Percentiles rank a stretch among this genome's conserved stretches.
Evolutionary conservation across 2,888 invertebrate genomes (phyloP).

Genomic region (Pseudococcus jackbeardsleyi): DNA sequence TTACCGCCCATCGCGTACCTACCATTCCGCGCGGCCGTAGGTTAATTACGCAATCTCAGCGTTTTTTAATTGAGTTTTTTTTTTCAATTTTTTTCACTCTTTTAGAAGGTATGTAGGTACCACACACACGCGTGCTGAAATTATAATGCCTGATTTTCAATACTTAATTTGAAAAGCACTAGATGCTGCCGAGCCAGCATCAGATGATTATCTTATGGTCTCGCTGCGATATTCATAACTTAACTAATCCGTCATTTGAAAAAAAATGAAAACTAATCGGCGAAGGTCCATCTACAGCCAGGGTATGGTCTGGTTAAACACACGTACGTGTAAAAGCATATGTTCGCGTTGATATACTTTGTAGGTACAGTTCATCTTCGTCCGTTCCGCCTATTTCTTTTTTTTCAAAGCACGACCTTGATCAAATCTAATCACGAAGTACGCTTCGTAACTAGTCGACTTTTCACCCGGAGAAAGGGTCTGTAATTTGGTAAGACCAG

Average conservation of each 20-base stretch:
- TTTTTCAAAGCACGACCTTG: constrained; percentile 28
- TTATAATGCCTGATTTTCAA: not conserved
- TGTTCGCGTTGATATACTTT: not conserved
- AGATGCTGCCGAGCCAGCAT: not conserved
- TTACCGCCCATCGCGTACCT: not conserved
- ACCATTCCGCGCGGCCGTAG: not conserved
- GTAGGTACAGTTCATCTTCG: not conserved
- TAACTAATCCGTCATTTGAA: not conserved
- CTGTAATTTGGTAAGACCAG: not conserved
- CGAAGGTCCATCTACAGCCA: not conserved
- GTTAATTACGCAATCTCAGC: not conserved
- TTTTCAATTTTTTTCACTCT: not conserved
- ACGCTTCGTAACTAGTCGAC: not conserved
- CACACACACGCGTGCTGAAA: not conserved
- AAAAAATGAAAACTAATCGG: not conserved
- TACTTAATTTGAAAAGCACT: not conserved
- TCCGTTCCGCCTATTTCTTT: not conserved
- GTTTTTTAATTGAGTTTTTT: not conserved
- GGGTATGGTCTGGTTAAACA: not conserved
- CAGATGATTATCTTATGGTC: not conserved
- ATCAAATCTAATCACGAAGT: constrained; percentile 22
- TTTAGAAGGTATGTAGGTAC: not conserved
- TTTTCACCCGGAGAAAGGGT: constrained; percentile 24
- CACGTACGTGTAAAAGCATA: not conserved
- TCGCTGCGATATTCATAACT: not conserved